phyloP scores from a whole-genome alignment of 1,140 invertebrate genomes.

The Portunus trituberculatus region DNA sequence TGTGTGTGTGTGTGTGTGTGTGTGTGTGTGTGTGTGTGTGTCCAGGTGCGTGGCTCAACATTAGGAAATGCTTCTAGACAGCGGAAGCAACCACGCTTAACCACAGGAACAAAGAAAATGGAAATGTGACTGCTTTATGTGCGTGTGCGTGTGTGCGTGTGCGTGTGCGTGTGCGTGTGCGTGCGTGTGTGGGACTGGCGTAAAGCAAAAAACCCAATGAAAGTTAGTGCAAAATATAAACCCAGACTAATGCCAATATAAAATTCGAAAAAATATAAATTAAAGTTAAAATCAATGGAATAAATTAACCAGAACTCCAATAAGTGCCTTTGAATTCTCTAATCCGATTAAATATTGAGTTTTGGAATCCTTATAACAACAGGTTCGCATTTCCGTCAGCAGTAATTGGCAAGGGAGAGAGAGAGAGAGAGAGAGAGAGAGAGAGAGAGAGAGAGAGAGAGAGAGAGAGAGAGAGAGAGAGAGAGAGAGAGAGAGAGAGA shows the following conservation, averaged over 20 bases:
- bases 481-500: too few species aligned
- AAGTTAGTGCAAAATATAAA: too few species aligned
- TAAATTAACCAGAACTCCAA: neutral
- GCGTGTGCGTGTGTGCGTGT: too few species aligned
- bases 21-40: conserved; percentile 20
- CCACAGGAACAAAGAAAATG: neutral
- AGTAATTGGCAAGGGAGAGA: too few species aligned
- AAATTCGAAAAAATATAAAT: neutral
- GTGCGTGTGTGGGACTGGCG: too few species aligned
- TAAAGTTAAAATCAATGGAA: neutral
- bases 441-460: too few species aligned
- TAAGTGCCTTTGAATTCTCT: neutral
- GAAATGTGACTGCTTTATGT: neutral
- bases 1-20: conserved; percentile 18
- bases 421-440: too few species aligned
- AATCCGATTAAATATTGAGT: neutral
- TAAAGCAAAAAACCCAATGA: too few species aligned
- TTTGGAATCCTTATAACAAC: neutral
- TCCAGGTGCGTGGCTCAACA: neutral
- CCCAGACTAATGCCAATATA: too few species aligned
- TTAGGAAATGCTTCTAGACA: neutral
- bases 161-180: too few species aligned
- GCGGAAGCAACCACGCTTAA: conserved; percentile 5
- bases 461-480: too few species aligned
- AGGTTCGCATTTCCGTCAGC: neutral